These are phyloP conservation scores for Sebastes alutus DNA, from an alignment of 2,797 vertebrate genomes.

Conservation along the genomic window DNA sequence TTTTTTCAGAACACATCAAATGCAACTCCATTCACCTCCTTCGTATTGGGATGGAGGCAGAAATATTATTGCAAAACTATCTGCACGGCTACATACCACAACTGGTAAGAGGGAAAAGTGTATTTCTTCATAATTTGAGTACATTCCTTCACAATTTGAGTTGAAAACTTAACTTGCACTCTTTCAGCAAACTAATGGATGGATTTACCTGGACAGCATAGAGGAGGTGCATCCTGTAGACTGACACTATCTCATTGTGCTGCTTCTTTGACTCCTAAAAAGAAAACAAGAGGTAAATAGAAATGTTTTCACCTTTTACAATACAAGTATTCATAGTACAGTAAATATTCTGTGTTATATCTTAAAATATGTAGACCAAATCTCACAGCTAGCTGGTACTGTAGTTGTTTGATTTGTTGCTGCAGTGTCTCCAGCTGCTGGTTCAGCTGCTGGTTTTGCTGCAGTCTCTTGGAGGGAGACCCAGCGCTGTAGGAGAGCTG, in stretches of 20 bases:
- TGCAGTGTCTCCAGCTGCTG: conserved; percentile 93
- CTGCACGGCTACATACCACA: neutral
- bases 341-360: neutral
- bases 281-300: conserved; percentile 2
- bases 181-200: neutral
- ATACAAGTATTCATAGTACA: neutral
- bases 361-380: neutral
- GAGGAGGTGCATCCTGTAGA: conserved; percentile 98
- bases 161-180: neutral
- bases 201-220: conserved; percentile 94
- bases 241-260: conserved; percentile 94
- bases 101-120: neutral
- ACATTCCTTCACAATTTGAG: neutral
- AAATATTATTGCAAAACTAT: neutral
- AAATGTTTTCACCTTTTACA: neutral
- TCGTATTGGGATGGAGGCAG: neutral
- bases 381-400: conserved; percentile 93
- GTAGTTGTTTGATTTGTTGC: conserved; percentile 95
- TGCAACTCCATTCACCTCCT: neutral
- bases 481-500: conserved; percentile 93
- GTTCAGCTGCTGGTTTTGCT: conserved; percentile 93
- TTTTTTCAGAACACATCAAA: neutral
- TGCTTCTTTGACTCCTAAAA: conserved; percentile 95
- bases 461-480: conserved; percentile 86
- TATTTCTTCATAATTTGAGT: neutral